phyloP scores from a whole-genome alignment of 2,797 vertebrate species.

The Columba guinea region DNA sequence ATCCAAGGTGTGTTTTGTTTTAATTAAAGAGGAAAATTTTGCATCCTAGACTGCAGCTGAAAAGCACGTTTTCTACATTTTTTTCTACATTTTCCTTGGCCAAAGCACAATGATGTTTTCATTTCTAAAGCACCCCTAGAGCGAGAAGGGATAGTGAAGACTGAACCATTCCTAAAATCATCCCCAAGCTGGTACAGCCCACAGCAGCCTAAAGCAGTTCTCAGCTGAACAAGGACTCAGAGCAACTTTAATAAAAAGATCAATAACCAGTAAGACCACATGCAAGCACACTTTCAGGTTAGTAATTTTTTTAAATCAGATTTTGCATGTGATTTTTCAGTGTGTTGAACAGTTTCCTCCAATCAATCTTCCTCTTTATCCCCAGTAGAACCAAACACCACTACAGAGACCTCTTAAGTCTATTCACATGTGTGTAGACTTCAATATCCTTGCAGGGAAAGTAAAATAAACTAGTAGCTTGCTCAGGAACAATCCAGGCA shows the following conservation, averaged over 20 bases:
- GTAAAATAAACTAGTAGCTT: not conserved
- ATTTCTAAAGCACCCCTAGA: not conserved
- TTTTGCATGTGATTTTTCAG: not conserved
- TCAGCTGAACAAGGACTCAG: not conserved
- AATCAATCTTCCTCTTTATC: not conserved
- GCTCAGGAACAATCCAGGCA: not conserved
- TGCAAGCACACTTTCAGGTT: not conserved
- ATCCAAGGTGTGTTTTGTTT: not conserved
- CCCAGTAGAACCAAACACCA: not conserved
- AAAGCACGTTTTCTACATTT: not conserved
- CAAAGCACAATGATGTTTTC: not conserved
- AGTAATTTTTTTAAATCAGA: not conserved
- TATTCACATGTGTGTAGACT: not conserved
- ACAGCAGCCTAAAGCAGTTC: not conserved
- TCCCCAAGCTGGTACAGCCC: not conserved
- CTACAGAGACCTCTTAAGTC: not conserved
- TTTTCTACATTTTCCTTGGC: accelerated
- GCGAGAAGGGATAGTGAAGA: not conserved
- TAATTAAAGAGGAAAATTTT: not conserved
- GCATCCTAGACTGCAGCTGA: not conserved
- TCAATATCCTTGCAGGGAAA: not conserved
- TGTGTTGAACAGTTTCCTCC: not conserved
- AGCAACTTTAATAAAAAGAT: not conserved
- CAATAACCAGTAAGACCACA: not conserved
- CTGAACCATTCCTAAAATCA: not conserved